Percentiles rank a stretch among this genome's conserved stretches.
phyloP scores from a whole-genome alignment of 2,888 invertebrate genomes.

The Agonopterix subpropinquella region DNA sequence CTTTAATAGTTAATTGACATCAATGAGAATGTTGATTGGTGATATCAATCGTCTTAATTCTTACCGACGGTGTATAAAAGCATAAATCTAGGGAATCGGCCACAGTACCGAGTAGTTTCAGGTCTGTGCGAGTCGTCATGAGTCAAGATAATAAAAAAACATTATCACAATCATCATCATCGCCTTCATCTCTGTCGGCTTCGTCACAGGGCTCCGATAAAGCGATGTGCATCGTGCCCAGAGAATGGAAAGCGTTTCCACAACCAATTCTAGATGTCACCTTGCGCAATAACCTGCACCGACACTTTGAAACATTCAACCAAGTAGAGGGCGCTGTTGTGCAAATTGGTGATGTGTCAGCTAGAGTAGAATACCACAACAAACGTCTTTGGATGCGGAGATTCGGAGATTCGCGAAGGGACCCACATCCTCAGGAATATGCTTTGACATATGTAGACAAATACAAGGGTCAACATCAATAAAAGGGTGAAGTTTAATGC shows the following conservation, averaged over 20 bases:
- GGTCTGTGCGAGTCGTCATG: too few relatives aligned
- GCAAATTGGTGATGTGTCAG: not conserved
- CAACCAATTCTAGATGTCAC: not conserved
- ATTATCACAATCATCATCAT: too few relatives aligned
- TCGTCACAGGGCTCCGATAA: not conserved
- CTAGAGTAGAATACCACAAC: not conserved
- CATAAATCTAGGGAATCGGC: too few relatives aligned
- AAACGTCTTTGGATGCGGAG: not conserved
- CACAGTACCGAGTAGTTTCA: too few relatives aligned
- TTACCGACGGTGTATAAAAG: too few relatives aligned
- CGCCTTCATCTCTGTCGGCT: not conserved
- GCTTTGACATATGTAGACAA: too few relatives aligned
- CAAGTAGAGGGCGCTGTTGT: not conserved
- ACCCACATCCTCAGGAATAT: not conserved
- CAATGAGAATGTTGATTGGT: too few relatives aligned
- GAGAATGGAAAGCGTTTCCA: not conserved
- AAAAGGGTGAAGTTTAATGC: too few relatives aligned
- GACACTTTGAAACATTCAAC: not conserved
- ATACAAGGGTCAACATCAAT: too few relatives aligned
- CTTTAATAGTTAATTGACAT: too few relatives aligned
- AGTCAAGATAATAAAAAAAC: too few relatives aligned
- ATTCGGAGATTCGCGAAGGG: not conserved
- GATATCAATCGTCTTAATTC: too few relatives aligned
- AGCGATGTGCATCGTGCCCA: not conserved
- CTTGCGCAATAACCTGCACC: not conserved